These are phyloP conservation scores for Hydrocynus forskahlii DNA, from an alignment of 2,797 vertebrate species.

Conservation along the genomic window DNA sequence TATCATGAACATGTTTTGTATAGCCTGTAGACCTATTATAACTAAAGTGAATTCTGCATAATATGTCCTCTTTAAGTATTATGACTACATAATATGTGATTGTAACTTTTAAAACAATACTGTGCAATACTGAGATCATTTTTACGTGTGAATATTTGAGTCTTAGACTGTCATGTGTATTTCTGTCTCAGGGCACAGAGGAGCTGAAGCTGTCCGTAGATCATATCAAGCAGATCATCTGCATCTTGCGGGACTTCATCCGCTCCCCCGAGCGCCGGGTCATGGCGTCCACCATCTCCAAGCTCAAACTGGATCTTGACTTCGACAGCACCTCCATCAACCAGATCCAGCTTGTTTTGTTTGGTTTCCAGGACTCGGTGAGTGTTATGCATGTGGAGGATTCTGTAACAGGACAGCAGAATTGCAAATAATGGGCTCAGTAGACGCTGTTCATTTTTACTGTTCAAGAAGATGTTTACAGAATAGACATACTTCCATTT, in stretches of 20 bases:
- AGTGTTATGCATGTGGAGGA: constrained; percentile 46
- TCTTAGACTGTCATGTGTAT: background rate
- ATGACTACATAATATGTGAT: too few relatives aligned
- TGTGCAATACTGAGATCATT: too few relatives aligned
- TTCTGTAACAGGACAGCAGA: background rate
- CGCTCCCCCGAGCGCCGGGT: constrained; percentile 89
- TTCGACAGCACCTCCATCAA: constrained; percentile 93
- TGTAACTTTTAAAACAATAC: too few relatives aligned
- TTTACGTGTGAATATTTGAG: too few relatives aligned
- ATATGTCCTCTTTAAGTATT: too few relatives aligned
- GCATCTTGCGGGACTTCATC: constrained; percentile 93
- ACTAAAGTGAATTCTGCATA: too few relatives aligned
- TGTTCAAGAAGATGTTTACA: too few relatives aligned
- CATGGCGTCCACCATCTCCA: constrained; percentile 93
- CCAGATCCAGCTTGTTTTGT: constrained; percentile 93
- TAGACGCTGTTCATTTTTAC: too few relatives aligned
- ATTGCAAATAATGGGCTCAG: background rate
- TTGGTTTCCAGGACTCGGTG: constrained; percentile 95
- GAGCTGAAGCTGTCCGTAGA: constrained; percentile 86
- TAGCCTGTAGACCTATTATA: too few relatives aligned
- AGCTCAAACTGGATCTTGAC: constrained; percentile 91
- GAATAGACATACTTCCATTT: background rate
- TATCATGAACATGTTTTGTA: too few relatives aligned
- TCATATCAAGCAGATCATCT: constrained; percentile 95
- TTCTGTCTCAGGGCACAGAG: constrained; percentile 83